phyloP scores from a whole-genome alignment of 1,140 invertebrate species.

The Phthorimaea operculella region DNA sequence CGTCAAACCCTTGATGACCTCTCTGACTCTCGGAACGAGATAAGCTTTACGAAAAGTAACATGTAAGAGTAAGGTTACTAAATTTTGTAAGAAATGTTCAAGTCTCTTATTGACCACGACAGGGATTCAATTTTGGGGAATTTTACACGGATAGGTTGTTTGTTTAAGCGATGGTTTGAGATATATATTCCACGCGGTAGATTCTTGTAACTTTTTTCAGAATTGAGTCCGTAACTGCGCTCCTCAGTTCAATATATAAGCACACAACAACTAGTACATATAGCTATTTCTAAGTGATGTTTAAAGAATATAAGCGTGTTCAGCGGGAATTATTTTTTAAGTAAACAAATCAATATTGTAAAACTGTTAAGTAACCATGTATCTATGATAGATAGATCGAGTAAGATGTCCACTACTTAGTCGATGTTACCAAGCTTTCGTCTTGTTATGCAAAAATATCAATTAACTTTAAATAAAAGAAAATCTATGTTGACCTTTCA shows the following conservation, averaged over 20 bases:
- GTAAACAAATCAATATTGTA: conserved; percentile 56
- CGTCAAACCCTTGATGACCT: conserved; percentile 43
- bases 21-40: conserved; percentile 41
- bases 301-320: conserved; percentile 60
- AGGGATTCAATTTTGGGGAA: conserved; percentile 1
- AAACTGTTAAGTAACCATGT: conserved; percentile 64
- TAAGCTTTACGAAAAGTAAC: conserved; percentile 49
- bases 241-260: conserved; percentile 35
- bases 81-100: conserved; percentile 38
- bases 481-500: conserved; percentile 52
- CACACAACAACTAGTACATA: conserved; percentile 64
- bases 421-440: conserved; percentile 58
- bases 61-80: conserved; percentile 56
- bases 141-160: neutral
- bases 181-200: neutral
- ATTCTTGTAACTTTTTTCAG: neutral
- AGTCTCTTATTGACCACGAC: neutral
- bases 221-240: neutral
- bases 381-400: conserved; percentile 49
- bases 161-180: neutral
- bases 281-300: conserved; percentile 57
- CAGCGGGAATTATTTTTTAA: conserved; percentile 63
- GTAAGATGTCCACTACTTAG: conserved; percentile 56
- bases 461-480: conserved; percentile 48
- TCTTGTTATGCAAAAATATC: conserved; percentile 59